Conservation (phyloP, 2,888 invertebrate genomes). For the Marronus borbonicus region DNA sequence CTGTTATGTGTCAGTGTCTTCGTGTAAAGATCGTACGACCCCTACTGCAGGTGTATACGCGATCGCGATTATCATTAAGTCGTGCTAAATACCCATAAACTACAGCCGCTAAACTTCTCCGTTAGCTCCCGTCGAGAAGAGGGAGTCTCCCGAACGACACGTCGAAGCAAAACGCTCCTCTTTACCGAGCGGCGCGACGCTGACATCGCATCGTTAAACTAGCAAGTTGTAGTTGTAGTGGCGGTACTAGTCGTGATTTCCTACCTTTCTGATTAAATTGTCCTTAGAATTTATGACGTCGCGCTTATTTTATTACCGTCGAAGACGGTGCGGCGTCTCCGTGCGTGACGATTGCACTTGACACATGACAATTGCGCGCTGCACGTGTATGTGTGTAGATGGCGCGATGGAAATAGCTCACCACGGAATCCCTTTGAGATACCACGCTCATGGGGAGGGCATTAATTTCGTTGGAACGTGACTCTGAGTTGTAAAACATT, state of each 20-base stretch:
- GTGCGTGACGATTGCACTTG: constrained; percentile 29
- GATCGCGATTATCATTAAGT: constrained; percentile 60
- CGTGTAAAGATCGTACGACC: constrained; percentile 54
- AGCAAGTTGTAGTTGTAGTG: too few relatives aligned
- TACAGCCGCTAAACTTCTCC: constrained; percentile 36
- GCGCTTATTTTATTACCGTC: constrained; percentile 30
- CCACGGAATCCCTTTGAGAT: constrained; percentile 16
- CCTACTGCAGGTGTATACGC: constrained; percentile 47
- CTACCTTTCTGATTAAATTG: constrained; percentile 41
- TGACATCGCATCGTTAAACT: background rate
- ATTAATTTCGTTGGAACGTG: constrained; percentile 7
- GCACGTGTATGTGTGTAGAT: background rate
- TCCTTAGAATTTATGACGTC: constrained; percentile 41
- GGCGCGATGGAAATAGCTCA: constrained; percentile 6
- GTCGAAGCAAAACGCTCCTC: background rate
- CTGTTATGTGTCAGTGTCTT: too few relatives aligned
- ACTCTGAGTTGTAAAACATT: constrained; percentile 8
- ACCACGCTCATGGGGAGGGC: constrained; percentile 1
- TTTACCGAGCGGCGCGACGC: constrained; percentile 1
- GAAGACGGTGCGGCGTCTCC: constrained; percentile 23
- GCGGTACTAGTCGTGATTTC: constrained; percentile 24
- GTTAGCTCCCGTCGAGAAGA: background rate
- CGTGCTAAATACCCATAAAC: constrained; percentile 61
- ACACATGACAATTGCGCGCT: constrained; percentile 13
- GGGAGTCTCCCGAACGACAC: background rate